Percentiles rank a stretch among this genome's conserved stretches.
Conservation (phyloP, 2,797 vertebrate genomes). For the Potorous gilbertii region DNA sequence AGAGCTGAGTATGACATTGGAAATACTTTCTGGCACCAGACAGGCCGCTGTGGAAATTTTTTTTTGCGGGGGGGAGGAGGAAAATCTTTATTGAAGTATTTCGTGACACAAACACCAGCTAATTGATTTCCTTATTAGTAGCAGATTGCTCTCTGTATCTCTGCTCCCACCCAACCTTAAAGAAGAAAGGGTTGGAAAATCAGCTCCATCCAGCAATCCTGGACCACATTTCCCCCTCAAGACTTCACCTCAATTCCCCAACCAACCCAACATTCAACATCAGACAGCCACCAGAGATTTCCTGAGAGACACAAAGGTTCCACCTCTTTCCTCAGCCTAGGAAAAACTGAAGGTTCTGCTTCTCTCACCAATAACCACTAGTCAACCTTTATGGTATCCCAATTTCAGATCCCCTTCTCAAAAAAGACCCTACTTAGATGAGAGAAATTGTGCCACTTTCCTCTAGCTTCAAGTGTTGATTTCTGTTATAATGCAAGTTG, state of each 20-base stretch:
- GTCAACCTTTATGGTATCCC: background rate
- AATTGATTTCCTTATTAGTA: slow-evolving; percentile 66
- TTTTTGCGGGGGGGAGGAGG: background rate
- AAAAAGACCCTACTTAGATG: background rate
- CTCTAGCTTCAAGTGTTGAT: background rate
- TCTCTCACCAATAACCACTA: background rate
- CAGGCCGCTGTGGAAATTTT: slow-evolving; percentile 38
- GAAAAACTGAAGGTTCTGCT: background rate
- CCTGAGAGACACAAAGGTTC: background rate
- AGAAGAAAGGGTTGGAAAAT: slow-evolving; percentile 14
- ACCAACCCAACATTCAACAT: background rate
- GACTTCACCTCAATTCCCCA: background rate
- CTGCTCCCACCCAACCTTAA: slow-evolving; percentile 53
- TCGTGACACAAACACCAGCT: slow-evolving; percentile 52
- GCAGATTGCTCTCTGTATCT: slow-evolving; percentile 60
- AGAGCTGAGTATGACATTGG: slow-evolving; percentile 31
- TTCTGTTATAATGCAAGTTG: background rate
- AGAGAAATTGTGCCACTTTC: background rate
- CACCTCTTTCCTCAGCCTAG: background rate
- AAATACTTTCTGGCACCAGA: slow-evolving; percentile 15
- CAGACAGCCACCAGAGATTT: background rate
- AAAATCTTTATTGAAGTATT: slow-evolving; percentile 60
- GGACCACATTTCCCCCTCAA: background rate
- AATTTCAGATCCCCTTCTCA: background rate
- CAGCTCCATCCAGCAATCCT: background rate